A percentile compares a stretch with the other conserved stretches of the same genome.
Evolutionary conservation across 2,113 vertebrate species (phyloP).

Genomic region (Malurus melanocephalus): DNA sequence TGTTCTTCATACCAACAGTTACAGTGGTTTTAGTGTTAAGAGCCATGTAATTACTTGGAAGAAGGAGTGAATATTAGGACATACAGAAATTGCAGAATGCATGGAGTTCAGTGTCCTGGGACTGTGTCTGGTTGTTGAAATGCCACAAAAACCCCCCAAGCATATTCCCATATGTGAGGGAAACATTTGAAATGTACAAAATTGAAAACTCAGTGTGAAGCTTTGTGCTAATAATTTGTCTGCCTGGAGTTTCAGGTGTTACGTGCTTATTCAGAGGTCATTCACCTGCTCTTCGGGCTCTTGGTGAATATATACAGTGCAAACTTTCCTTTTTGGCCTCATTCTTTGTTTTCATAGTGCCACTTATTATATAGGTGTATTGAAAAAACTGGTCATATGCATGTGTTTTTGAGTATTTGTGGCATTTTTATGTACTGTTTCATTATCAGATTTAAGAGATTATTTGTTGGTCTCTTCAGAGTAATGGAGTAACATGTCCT

Average conservation of each 20-base stretch:
- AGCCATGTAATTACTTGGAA: not conserved
- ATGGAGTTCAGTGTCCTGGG: not conserved
- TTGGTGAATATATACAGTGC: not conserved
- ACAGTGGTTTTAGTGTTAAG: not conserved
- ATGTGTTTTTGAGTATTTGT: not conserved
- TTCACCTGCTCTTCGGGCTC: not conserved
- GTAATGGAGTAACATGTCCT: not conserved
- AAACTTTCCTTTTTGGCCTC: not conserved
- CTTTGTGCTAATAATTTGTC: not conserved
- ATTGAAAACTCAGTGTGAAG: not conserved
- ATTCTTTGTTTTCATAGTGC: not conserved
- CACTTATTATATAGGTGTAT: not conserved
- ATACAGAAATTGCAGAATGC: not conserved
- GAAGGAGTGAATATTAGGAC: not conserved
- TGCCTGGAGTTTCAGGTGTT: not conserved
- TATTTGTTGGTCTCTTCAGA: not conserved
- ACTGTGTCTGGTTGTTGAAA: not conserved
- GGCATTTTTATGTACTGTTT: not conserved
- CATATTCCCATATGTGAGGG: not conserved
- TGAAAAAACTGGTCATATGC: not conserved
- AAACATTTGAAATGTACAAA: not conserved
- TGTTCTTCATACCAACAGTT: not conserved
- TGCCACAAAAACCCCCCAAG: fast-evolving
- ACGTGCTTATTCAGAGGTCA: fast-evolving
- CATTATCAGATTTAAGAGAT: not conserved